Conservation (phyloP, 2,113 vertebrate genomes). For the Gasterosteus aculeatus region DNA sequence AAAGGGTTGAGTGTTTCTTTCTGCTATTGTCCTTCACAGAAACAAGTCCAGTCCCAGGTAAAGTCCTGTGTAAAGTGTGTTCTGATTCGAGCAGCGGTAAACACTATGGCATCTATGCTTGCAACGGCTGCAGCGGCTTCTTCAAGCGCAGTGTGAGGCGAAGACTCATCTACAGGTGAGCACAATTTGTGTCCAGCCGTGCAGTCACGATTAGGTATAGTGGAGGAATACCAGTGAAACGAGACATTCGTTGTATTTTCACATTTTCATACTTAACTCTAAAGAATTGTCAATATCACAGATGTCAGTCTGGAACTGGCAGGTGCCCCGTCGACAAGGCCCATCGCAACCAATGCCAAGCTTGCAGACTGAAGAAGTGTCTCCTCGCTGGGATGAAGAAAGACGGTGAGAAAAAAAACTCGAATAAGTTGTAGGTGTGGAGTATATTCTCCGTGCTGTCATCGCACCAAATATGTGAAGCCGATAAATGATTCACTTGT, state of each 20-base stretch:
- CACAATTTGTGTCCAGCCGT: not conserved
- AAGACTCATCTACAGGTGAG: conserved; percentile 92
- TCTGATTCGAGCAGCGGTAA: conserved; percentile 95
- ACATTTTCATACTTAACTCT: not conserved
- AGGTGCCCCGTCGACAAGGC: conserved; percentile 94
- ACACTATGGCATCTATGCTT: conserved; percentile 94
- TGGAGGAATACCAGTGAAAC: not conserved
- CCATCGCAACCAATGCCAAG: conserved; percentile 96
- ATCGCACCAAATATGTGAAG: not conserved
- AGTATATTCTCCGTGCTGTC: not conserved
- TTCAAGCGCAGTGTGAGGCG: conserved; percentile 94
- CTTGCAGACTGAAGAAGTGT: conserved; percentile 93
- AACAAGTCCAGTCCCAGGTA: conserved; percentile 68
- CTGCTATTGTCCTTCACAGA: conserved; percentile 54
- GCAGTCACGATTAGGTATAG: not conserved
- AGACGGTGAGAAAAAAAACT: conserved; percentile 84
- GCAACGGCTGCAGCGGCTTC: conserved; percentile 96
- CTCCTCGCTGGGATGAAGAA: conserved; percentile 96
- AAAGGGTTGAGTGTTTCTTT: not conserved
- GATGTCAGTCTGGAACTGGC: conserved; percentile 91
- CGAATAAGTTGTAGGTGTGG: not conserved
- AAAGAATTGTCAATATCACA: conserved; percentile 46
- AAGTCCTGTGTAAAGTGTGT: conserved; percentile 90
- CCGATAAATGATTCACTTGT: not conserved
- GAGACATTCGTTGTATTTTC: not conserved